phyloP scores from a whole-genome alignment of 2,113 vertebrate genomes.

The Planiliza haematocheilus region DNA sequence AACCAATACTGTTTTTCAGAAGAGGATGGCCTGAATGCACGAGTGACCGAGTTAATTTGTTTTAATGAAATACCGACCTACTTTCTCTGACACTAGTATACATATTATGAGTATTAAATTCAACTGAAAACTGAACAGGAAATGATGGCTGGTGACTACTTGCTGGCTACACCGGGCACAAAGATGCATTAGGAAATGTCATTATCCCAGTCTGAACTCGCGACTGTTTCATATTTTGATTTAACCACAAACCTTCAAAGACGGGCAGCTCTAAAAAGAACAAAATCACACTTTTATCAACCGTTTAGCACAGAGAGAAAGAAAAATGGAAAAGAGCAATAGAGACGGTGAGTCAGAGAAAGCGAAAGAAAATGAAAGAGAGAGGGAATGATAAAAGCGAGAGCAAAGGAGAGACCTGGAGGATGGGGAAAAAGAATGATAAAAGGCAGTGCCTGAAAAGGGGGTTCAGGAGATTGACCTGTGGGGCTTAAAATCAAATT shows the following conservation, averaged over 20 bases:
- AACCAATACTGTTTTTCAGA: too few relatives aligned
- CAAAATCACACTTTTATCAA: slow-evolving; percentile 44
- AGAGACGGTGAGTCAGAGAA: slow-evolving; percentile 24
- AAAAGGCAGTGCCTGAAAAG: slow-evolving; percentile 68
- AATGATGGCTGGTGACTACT: too few relatives aligned
- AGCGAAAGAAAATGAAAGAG: slow-evolving; percentile 31
- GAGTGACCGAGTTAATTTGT: too few relatives aligned
- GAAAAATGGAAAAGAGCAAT: slow-evolving; percentile 11
- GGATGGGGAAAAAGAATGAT: slow-evolving; percentile 53
- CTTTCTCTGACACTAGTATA: too few relatives aligned
- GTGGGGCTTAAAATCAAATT: slow-evolving; percentile 85
- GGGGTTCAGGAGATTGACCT: slow-evolving; percentile 84
- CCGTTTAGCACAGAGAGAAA: slow-evolving; percentile 33
- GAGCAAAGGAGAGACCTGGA: slow-evolving; percentile 45
- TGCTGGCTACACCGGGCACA: too few relatives aligned
- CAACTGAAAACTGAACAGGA: too few relatives aligned
- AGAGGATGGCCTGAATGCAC: too few relatives aligned
- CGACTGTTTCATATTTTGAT: slow-evolving; percentile 31
- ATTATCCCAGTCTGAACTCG: slow-evolving; percentile 3
- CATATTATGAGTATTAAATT: too few relatives aligned
- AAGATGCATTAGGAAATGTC: background rate
- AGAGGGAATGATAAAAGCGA: slow-evolving; percentile 5
- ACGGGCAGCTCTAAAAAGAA: slow-evolving; percentile 18
- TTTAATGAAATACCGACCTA: too few relatives aligned
- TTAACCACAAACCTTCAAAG: slow-evolving; percentile 39